phyloP scores from a whole-genome alignment of 1,140 invertebrate genomes.

The Drosophila elegans region DNA sequence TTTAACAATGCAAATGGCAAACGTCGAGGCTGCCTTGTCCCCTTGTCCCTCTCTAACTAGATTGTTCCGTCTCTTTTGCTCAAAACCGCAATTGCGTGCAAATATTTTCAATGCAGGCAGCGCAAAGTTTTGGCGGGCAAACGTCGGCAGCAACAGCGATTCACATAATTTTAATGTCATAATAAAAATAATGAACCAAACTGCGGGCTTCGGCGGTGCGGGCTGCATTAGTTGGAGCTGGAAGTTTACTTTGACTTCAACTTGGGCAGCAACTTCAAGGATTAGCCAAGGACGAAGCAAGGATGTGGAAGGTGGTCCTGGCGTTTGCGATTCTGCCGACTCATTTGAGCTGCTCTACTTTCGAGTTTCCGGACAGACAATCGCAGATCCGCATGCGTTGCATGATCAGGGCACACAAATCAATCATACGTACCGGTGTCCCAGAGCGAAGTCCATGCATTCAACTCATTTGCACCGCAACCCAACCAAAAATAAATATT shows the following conservation, averaged over 20 bases:
- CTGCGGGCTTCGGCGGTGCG: conserved; percentile 1
- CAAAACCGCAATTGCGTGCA: conserved; percentile 82
- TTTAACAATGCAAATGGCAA: conserved; percentile 75
- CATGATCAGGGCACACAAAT: conserved; percentile 59
- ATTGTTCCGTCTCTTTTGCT: conserved; percentile 13
- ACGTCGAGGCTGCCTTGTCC: conserved; percentile 29
- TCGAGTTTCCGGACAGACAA: background rate
- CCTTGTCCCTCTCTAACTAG: conserved; percentile 24
- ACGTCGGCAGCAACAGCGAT: conserved; percentile 39
- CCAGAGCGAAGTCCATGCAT: conserved; percentile 7
- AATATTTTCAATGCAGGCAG: conserved; percentile 78
- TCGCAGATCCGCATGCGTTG: conserved; percentile 32
- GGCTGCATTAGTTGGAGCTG: conserved; percentile 38
- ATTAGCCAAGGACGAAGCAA: conserved; percentile 12
- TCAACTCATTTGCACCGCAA: conserved; percentile 39
- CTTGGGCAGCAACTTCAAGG: conserved; percentile 22
- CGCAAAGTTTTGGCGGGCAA: conserved; percentile 65
- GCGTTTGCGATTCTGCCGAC: background rate
- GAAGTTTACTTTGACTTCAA: conserved; percentile 23
- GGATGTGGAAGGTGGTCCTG: background rate
- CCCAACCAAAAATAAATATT: background rate
- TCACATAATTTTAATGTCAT: conserved; percentile 83
- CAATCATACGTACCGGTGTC: conserved; percentile 41
- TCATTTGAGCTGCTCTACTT: conserved; percentile 13
- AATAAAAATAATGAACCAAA: conserved; percentile 67